A percentile compares a stretch with the other conserved stretches of the same genome.
Conservation (phyloP, 2,888 invertebrate genomes). For the Netelia virgata region DNA sequence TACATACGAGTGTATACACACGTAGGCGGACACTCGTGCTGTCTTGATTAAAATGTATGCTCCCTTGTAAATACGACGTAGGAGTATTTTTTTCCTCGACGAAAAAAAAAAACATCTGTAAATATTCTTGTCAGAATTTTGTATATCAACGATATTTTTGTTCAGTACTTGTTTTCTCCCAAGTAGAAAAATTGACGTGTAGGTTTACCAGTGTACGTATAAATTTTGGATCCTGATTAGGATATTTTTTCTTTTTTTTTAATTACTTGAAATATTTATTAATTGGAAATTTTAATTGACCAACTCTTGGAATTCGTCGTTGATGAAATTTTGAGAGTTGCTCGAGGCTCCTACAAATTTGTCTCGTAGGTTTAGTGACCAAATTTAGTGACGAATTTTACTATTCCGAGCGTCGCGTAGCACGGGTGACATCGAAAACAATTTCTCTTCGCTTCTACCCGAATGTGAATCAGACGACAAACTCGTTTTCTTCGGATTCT, state of each 20-base stretch:
- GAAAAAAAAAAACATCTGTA: slow-evolving; percentile 8
- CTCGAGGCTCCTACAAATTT: slow-evolving; percentile 46
- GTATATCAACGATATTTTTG: background rate
- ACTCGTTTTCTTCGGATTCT: slow-evolving; percentile 71
- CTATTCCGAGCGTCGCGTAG: slow-evolving; percentile 40
- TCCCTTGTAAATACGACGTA: background rate
- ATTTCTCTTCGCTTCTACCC: slow-evolving; percentile 48
- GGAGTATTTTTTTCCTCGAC: background rate
- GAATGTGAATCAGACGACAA: slow-evolving; percentile 64
- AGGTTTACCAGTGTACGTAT: background rate
- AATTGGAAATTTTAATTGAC: slow-evolving; percentile 9
- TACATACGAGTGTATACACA: background rate
- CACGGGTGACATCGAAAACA: slow-evolving; percentile 37
- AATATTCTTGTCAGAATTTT: background rate
- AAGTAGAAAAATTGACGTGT: background rate
- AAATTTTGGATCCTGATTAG: background rate
- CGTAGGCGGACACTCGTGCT: slow-evolving; percentile 24
- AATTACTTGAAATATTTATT: no score
- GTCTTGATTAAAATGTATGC: slow-evolving; percentile 2
- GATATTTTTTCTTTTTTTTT: background rate
- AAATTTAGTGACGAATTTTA: slow-evolving; percentile 35
- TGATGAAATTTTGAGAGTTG: slow-evolving; percentile 36
- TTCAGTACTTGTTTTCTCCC: background rate
- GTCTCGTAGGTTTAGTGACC: background rate
- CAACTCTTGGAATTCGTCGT: slow-evolving; percentile 10